Base-by-base conservation (phyloP, 1,140 invertebrate genomes). In the Pogonomyrmex barbatus region DNA sequence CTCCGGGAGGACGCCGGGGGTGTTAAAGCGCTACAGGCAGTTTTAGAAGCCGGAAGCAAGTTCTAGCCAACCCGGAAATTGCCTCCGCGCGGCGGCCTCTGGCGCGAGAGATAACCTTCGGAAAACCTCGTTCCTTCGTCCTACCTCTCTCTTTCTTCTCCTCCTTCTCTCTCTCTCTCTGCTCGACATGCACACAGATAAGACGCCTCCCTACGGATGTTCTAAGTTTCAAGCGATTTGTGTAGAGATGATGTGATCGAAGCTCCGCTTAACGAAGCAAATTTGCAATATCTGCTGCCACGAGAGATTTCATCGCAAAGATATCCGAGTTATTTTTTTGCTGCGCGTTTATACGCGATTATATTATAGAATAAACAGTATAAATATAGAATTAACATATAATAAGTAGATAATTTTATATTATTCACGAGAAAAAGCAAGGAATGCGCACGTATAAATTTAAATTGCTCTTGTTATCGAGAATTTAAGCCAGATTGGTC, bases 41-140 rank as follows among this genome's bases (percentile, higher is more conserved):
- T 81, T 81, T 81, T 81, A 81, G 78, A 81, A 81, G 78, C 78
- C 78, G 78, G 78, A 81, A 81, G 78, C 65, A 81, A 81, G 78
- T 81, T 81, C 78, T 71, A 81, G 78, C 78, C 78, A 81, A 81
- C 78, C 78, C 78, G 78, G 78, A 81, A 81, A 81, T 81, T 81
- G 52, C 65, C 78, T 81, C 45, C 65, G 78, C 65, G 50, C 78
- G 78, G 65, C 50, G 78, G 78, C 78, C 78, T 70, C 65, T 81
- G 78, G 78, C 65, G 65, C 65, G 30, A 56, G 63, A 81, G 78
- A 81, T 81, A 81, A 81, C 78, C 78, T 81, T 81, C 50, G 78
- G 78, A 71, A 81, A 81, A 81, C 52, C 65, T 75, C 50, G 33
- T 56, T 60, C 52, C 52, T 58, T 42, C 39, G 54, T 24, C 24